A percentile compares a stretch with the other conserved stretches of the same genome.
phyloP scores from a whole-genome alignment of 2,113 vertebrate genomes.

The Setophaga petechia region DNA sequence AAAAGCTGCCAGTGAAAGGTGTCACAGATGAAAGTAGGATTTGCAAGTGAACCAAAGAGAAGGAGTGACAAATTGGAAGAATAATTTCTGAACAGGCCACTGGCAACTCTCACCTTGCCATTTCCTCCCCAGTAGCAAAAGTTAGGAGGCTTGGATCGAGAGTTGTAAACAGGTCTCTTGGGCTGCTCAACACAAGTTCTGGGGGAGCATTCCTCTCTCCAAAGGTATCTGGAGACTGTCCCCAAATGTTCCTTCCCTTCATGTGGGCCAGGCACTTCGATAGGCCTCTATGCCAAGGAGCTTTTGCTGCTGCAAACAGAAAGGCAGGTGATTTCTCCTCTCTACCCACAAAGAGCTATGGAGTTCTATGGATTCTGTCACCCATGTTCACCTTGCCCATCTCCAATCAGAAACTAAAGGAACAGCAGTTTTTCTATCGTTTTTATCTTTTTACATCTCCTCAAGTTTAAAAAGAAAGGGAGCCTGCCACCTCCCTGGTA shows the following conservation, averaged over 20 bases:
- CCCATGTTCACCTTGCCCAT: background rate
- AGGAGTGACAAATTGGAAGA: background rate
- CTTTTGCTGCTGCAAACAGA: background rate
- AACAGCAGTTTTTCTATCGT: background rate
- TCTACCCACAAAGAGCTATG: background rate
- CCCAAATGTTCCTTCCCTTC: background rate
- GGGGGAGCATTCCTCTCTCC: background rate
- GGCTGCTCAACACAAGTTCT: background rate
- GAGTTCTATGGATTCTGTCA: background rate
- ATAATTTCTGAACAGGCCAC: background rate
- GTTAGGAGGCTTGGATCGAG: background rate
- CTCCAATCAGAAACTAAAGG: background rate
- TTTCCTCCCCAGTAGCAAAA: background rate
- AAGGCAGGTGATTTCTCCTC: background rate
- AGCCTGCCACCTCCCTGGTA: background rate
- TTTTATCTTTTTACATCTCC: background rate
- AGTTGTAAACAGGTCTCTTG: background rate
- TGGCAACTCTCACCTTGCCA: background rate
- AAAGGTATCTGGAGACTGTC: background rate
- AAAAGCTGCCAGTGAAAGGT: background rate
- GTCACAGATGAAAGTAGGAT: background rate
- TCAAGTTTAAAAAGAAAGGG: background rate
- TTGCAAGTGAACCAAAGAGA: background rate
- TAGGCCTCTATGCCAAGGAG: background rate
- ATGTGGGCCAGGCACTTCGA: background rate